Evolutionary conservation across 2,113 vertebrate species (phyloP).

Genomic region (Sarotherodon lohbergeri): DNA sequence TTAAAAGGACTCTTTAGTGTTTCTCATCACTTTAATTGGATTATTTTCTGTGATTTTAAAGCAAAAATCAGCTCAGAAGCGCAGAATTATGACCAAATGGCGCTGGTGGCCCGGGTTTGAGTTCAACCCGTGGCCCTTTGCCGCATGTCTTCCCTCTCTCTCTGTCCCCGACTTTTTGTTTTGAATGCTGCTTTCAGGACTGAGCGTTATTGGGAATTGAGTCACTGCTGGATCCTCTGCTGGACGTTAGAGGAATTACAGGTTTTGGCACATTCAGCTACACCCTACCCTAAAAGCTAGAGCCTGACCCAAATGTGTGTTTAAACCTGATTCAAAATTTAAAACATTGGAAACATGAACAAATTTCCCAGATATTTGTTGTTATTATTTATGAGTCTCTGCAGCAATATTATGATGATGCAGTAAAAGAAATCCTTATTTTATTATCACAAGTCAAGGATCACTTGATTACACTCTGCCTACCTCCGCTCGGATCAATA

Average conservation of each 20-base stretch:
- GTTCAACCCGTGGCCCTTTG: background rate
- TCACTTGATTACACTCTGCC: background rate
- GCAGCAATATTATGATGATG: background rate
- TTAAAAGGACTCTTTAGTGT: background rate
- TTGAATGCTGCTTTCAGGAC: background rate
- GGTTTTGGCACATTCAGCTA: background rate
- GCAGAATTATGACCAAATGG: background rate
- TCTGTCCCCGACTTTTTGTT: background rate
- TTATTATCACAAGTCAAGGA: background rate
- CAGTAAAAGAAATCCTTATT: background rate
- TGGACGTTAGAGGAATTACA: background rate
- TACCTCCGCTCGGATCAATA: background rate
- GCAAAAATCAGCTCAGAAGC: background rate
- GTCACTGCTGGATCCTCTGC: background rate
- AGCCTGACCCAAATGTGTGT: background rate
- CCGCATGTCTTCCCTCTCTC: background rate
- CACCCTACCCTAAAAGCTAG: background rate
- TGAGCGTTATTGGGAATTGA: no score
- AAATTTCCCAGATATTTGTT: background rate
- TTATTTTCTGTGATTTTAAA: background rate
- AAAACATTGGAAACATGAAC: background rate
- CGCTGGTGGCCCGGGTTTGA: background rate
- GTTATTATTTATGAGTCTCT: background rate
- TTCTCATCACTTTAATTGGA: background rate
- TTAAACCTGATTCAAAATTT: background rate